phyloP scores from a whole-genome alignment of 2,888 invertebrate species.

The Macrophya alboannulata region DNA sequence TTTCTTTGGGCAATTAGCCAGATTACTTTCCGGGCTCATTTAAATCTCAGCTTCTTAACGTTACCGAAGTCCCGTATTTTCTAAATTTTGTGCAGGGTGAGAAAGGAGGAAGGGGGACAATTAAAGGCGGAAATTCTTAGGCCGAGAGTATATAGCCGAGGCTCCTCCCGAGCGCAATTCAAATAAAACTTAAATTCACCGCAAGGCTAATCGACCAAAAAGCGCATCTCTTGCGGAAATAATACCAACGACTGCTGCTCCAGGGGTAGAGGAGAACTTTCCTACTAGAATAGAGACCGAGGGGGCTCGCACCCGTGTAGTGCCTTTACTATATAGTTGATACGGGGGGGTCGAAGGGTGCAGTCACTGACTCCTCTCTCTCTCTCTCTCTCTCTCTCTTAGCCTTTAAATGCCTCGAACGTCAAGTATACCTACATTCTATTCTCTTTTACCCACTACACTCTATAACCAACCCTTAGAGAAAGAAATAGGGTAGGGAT shows the following conservation, averaged over 20 bases:
- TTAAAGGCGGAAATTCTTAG: slow-evolving; percentile 76
- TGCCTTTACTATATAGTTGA: slow-evolving; percentile 18
- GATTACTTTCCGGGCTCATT: slow-evolving; percentile 79
- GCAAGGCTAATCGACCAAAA: slow-evolving; percentile 76
- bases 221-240: slow-evolving; percentile 74
- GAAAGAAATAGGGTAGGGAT: not conserved
- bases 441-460: not conserved
- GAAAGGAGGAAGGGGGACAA: slow-evolving; percentile 65
- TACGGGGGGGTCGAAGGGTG: slow-evolving; percentile 9
- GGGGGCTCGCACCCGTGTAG: not conserved
- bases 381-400: not conserved
- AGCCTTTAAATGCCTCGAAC: slow-evolving; percentile 47
- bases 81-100: slow-evolving; percentile 34
- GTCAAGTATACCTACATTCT: slow-evolving; percentile 4
- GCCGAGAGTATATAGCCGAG: slow-evolving; percentile 54
- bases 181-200: slow-evolving; percentile 72
- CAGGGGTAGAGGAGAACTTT: not conserved
- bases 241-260: slow-evolving; percentile 49
- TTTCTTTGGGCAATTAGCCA: slow-evolving; percentile 79
- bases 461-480: not conserved
- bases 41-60: slow-evolving; percentile 67
- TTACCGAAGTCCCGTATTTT: slow-evolving; percentile 31
- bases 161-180: slow-evolving; percentile 64
- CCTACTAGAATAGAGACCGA: not conserved
- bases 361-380: not conserved